Conservation (phyloP, 2,797 vertebrate species). For the Hemibagrus guttatus region DNA sequence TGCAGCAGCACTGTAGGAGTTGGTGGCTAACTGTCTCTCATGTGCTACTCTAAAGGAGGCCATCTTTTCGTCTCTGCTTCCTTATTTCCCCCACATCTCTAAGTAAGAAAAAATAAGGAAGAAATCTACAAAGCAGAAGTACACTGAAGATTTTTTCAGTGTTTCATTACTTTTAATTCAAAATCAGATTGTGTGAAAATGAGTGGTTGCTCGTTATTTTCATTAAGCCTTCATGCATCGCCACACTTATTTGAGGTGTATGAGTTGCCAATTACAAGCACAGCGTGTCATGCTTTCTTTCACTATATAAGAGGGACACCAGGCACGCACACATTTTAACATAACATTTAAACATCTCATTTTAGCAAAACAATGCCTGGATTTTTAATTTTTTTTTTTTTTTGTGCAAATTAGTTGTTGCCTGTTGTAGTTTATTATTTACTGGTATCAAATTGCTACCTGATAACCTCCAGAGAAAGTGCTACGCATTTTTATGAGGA, state of each 20-base stretch:
- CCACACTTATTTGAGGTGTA: too few relatives aligned
- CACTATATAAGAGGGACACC: background rate
- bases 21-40: conserved; percentile 25
- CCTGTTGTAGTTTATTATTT: background rate
- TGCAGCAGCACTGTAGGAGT: background rate
- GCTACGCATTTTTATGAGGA: background rate
- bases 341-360: too few relatives aligned
- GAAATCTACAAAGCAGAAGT: background rate
- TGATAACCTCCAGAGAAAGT: background rate
- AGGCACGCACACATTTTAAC: background rate
- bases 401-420: background rate
- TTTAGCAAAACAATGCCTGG: too few relatives aligned
- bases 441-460: background rate
- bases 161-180: background rate
- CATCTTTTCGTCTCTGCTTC: conserved; percentile 31
- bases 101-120: too few relatives aligned
- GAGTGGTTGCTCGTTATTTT: background rate
- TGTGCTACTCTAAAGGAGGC: conserved; percentile 29
- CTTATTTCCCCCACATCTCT: conserved; percentile 19
- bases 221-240: background rate
- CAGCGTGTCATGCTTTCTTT: background rate
- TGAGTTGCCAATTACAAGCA: background rate
- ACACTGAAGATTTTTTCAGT: background rate
- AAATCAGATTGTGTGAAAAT: background rate
- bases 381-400: too few relatives aligned